Conservation (phyloP, 2,797 vertebrate species). For the Scarus forsteni region DNA sequence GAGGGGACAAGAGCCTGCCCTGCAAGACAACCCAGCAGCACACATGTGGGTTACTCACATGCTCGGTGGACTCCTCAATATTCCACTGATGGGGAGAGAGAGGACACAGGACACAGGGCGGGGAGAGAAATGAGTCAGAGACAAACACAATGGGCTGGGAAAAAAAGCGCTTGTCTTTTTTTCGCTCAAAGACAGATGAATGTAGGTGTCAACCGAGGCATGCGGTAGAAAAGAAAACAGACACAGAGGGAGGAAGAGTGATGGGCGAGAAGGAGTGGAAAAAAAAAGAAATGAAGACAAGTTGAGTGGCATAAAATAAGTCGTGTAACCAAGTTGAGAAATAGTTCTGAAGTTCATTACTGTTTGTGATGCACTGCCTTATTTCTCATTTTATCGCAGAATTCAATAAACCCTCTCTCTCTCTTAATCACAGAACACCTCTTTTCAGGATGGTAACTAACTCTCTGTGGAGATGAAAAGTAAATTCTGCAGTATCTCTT, state of each 20-base stretch:
- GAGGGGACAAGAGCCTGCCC: slow-evolving; percentile 65
- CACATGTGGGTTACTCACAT: slow-evolving; percentile 95
- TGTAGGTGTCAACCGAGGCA: slow-evolving; percentile 77
- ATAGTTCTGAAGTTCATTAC: slow-evolving; percentile 38
- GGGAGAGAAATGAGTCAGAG: slow-evolving; percentile 83
- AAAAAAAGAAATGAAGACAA: slow-evolving; percentile 20
- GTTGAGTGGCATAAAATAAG: slow-evolving; percentile 53
- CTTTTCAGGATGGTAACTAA: slow-evolving; percentile 33
- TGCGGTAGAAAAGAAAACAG: slow-evolving; percentile 52
- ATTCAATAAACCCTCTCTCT: slow-evolving; percentile 36
- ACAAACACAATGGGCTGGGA: slow-evolving; percentile 83
- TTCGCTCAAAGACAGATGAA: slow-evolving; percentile 79
- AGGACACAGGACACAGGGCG: slow-evolving; percentile 78
- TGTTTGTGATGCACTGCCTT: slow-evolving; percentile 78
- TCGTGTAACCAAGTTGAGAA: slow-evolving; percentile 35
- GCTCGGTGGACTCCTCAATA: slow-evolving; percentile 95
- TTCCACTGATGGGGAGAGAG: slow-evolving; percentile 92
- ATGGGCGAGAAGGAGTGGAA: slow-evolving; percentile 33
- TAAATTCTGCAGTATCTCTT: slow-evolving; percentile 42
- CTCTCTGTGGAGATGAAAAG: slow-evolving; percentile 34
- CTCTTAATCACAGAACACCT: slow-evolving; percentile 41
- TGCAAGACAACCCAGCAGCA: slow-evolving; percentile 81
- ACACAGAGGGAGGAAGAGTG: slow-evolving; percentile 26
- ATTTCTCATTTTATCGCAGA: slow-evolving; percentile 54
- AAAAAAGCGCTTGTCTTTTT: slow-evolving; percentile 87